Base-by-base conservation (phyloP, 2,113 vertebrate species). In the Aldabrachelys gigantea region DNA sequence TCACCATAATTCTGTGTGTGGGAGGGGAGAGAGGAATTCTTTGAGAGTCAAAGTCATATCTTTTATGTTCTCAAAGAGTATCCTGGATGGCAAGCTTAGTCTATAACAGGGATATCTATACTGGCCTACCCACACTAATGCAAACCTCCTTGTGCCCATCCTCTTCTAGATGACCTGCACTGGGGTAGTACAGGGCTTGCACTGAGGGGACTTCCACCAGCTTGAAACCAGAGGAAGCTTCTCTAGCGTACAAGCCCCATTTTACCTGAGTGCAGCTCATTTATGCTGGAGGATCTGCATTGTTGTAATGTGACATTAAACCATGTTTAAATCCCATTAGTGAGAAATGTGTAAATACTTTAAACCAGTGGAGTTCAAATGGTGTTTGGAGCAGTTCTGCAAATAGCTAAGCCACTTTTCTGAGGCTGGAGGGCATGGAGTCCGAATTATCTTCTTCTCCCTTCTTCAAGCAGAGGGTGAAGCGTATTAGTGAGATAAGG, bases 151-250 rank as follows among this genome's bases (percentile, higher is more conserved):
- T 78, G 25, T 38, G 65, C n/a, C n/a, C 65, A 72, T 38, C 9
- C n/a, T 19, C 14, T 72, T 72, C 19, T 35, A 69, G 11, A 0
- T 0, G 49, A 17, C 0, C 21, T 57, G 2, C 84, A 82, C 12
- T 8, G 27, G 7, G 25, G 8, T 90, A 41, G 49, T 88, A 49
- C 17, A 7, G 10, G 0, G 10, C 44, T 29, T 93, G 19, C 38
- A 10, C 14, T 29, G 82, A 82, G 57, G 50, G 49, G 86, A 83
- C 22, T 84, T 0, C 0, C 57, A 88, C 56, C 50, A 24, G 44
- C 82, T 95, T 95, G 84, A 65, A 88, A 93, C 2, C 0, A 1
- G 22, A 19, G 1, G 12, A 35, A 92, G 62, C 82, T 52, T 5
- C 14, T 2, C 65, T 8, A 22, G 29, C 31, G 12, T 87, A 35